A percentile compares a stretch with the other conserved stretches of the same genome.
phyloP scores from a whole-genome alignment of 2,113 vertebrate species.

The Caranx ignobilis region DNA sequence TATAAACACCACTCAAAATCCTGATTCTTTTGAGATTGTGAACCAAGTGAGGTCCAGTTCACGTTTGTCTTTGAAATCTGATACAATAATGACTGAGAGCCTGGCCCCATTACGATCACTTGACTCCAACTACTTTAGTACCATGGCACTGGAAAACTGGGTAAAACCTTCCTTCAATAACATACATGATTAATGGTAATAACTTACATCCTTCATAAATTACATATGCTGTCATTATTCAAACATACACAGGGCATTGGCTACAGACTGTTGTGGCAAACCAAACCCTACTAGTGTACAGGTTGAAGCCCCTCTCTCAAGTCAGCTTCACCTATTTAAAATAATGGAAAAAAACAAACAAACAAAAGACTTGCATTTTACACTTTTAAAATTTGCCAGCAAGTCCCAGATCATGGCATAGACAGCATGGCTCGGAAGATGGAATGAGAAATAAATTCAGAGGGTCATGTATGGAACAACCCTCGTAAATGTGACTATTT shows the following conservation, averaged over 20 bases:
- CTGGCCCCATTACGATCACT: not conserved
- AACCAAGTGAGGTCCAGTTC: not conserved
- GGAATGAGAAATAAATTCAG: not conserved
- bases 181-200: constrained; percentile 9
- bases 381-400: not conserved
- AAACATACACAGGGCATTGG: constrained; percentile 16
- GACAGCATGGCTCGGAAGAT: not conserved
- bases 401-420: not conserved
- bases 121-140: not conserved
- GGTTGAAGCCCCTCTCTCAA: not conserved
- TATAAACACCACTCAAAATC: constrained; percentile 5
- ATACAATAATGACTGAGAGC: not conserved
- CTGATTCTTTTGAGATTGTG: constrained; percentile 1
- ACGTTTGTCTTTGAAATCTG: not conserved
- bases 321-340: not conserved
- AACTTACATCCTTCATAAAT: constrained; percentile 29
- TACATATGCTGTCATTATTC: constrained; percentile 19
- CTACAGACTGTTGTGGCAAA: constrained; percentile 2
- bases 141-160: not conserved
- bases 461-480: not conserved
- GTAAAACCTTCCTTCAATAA: constrained; percentile 13
- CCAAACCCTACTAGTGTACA: not conserved
- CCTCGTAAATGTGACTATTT: not conserved
- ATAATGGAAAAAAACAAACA: not conserved
- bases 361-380: not conserved